Percentiles rank a stretch among this genome's conserved stretches.
Evolutionary conservation across 2,797 vertebrate genomes (phyloP).

Genomic region (Tenualosa ilisha): DNA sequence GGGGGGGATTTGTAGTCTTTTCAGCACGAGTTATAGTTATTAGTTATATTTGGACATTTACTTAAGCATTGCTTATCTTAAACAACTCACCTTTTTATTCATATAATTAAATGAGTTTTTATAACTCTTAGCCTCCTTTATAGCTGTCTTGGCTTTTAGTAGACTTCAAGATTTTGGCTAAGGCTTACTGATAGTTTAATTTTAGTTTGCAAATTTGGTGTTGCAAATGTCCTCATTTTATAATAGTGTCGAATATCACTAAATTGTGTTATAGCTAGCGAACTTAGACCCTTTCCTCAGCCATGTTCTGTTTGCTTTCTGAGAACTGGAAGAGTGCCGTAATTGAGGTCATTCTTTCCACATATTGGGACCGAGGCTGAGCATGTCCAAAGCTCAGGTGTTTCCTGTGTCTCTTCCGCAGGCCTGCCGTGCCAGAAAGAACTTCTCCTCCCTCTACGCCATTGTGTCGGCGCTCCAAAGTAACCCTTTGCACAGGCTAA

Average conservation of each 20-base stretch:
- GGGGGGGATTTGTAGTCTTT: not conserved
- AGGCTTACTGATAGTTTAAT: not conserved
- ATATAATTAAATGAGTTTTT: not conserved
- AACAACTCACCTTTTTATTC: not conserved
- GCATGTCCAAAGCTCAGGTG: slow-evolving; percentile 2
- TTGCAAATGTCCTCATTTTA: not conserved
- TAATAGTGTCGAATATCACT: not conserved
- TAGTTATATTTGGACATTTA: not conserved
- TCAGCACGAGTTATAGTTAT: not conserved
- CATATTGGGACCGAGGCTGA: not conserved
- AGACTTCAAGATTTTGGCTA: not conserved
- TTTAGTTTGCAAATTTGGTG: not conserved
- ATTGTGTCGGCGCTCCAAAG: slow-evolving; percentile 87
- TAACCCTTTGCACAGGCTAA: slow-evolving; percentile 86
- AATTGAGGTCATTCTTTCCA: slow-evolving; percentile 8
- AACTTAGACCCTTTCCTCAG: not conserved
- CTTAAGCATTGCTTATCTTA: not conserved
- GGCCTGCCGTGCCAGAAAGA: slow-evolving; percentile 86
- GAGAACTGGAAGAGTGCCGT: not conserved
- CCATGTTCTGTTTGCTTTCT: not conserved
- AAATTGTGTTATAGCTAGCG: not conserved
- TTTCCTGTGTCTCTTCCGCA: slow-evolving; percentile 55
- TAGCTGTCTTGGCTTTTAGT: not conserved
- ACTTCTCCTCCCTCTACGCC: slow-evolving; percentile 89
- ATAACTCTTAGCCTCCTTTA: not conserved